These are phyloP conservation scores for Phenganax subtilis DNA, from an alignment of 92 coral and sea anemone species.

Conservation along the genomic window DNA sequence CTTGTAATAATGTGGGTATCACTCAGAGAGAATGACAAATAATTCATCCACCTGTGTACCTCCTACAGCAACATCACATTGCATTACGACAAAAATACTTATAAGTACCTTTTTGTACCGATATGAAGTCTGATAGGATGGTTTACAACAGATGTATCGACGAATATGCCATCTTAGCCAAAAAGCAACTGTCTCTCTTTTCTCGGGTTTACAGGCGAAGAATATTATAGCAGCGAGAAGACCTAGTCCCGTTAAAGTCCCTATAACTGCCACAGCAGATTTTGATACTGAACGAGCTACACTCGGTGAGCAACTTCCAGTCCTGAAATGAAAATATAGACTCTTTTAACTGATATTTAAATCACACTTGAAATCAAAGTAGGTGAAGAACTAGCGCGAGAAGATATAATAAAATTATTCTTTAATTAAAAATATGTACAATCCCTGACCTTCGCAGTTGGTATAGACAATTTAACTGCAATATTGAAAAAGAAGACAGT, in stretches of 20 bases:
- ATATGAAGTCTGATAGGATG: conserved; percentile 15
- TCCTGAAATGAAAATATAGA: neutral
- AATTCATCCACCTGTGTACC: neutral
- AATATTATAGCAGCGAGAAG: conserved; percentile 28
- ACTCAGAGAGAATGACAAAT: neutral
- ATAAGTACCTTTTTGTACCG: conserved; percentile 20
- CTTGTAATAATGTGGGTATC: no score
- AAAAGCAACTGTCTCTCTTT: conserved; percentile 11
- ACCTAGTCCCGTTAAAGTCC: conserved; percentile 19
- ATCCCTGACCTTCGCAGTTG: no score
- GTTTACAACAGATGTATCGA: conserved; percentile 30
- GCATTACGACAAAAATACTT: neutral
- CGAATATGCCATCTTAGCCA: conserved; percentile 39
- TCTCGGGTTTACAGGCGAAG: conserved; percentile 31
- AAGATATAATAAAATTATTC: no score
- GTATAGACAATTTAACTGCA: neutral
- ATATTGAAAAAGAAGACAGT: neutral
- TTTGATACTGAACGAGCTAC: neutral
- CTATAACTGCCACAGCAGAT: conserved; percentile 23
- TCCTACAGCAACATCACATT: neutral
- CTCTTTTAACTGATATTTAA: no score
- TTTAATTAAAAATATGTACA: no score
- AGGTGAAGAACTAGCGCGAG: no score
- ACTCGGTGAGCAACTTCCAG: neutral
- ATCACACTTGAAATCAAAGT: no score